phyloP scores from a whole-genome alignment of 1,140 invertebrate genomes.

The Triops cancriformis region DNA sequence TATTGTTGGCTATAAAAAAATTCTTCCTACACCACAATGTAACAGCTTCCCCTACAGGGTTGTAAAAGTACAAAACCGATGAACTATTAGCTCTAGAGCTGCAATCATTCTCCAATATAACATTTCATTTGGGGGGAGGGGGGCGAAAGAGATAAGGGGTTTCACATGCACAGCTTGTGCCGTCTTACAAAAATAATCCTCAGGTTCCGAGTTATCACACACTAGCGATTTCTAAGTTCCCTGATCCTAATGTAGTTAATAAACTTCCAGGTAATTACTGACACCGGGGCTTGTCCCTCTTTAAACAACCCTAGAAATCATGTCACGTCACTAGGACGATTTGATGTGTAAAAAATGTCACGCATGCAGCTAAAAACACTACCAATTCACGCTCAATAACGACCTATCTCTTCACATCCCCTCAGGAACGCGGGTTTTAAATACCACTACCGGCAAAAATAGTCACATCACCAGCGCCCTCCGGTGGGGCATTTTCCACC shows the following conservation, averaged over 20 bases:
- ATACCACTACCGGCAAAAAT: background rate
- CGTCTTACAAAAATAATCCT: slow-evolving; percentile 1
- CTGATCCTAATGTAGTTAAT: slow-evolving; percentile 8
- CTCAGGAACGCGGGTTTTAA: background rate
- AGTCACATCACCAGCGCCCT: background rate
- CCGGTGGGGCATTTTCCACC: background rate
- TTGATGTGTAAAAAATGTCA: background rate
- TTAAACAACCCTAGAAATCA: background rate
- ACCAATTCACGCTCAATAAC: background rate
- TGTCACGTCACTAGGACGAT: background rate
- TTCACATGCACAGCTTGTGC: background rate
- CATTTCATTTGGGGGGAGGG: background rate
- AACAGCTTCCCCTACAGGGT: background rate
- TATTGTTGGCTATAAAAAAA: background rate
- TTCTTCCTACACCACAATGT: background rate
- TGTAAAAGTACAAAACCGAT: slow-evolving; percentile 3
- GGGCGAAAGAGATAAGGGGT: background rate
- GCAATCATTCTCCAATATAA: background rate
- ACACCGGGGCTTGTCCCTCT: background rate
- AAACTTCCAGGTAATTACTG: slow-evolving; percentile 4
- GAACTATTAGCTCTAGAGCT: background rate
- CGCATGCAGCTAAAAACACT: background rate
- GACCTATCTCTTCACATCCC: background rate
- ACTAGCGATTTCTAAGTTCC: background rate
- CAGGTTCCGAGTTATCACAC: background rate